A percentile compares a stretch with the other conserved stretches of the same genome.
Evolutionary conservation across 2,888 invertebrate species (phyloP).

Genomic region (Dynastes maya): DNA sequence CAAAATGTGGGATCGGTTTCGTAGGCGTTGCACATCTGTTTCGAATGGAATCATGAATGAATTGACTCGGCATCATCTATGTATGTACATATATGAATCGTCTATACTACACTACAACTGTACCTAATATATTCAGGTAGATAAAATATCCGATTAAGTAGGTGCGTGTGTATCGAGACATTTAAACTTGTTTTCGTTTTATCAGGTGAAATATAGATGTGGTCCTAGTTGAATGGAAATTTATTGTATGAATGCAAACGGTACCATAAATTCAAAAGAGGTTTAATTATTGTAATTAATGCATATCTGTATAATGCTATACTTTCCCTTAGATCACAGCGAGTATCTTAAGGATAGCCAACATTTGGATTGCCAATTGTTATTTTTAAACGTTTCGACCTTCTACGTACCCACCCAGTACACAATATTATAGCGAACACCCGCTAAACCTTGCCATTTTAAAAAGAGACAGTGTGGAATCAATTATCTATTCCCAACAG

Average conservation of each 20-base stretch:
- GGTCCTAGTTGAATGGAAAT: neutral
- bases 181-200: slow-evolving; percentile 1
- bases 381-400: no score
- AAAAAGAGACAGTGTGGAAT: no score
- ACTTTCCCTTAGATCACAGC: no score
- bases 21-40: slow-evolving; percentile 24
- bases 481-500: no score
- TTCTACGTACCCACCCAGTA: no score
- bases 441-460: no score
- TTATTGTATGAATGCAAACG: neutral
- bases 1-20: slow-evolving; percentile 10
- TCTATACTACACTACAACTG: neutral
- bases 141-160: neutral
- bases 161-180: neutral
- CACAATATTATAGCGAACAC: no score
- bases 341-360: no score
- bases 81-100: neutral
- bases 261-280: neutral
- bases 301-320: neutral
- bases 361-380: no score
- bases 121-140: neutral
- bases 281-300: neutral
- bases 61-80: neutral
- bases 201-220: neutral
- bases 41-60: slow-evolving; percentile 16